Conservation (phyloP, 2,113 vertebrate genomes). For the Lethenteron camtschaticum region DNA sequence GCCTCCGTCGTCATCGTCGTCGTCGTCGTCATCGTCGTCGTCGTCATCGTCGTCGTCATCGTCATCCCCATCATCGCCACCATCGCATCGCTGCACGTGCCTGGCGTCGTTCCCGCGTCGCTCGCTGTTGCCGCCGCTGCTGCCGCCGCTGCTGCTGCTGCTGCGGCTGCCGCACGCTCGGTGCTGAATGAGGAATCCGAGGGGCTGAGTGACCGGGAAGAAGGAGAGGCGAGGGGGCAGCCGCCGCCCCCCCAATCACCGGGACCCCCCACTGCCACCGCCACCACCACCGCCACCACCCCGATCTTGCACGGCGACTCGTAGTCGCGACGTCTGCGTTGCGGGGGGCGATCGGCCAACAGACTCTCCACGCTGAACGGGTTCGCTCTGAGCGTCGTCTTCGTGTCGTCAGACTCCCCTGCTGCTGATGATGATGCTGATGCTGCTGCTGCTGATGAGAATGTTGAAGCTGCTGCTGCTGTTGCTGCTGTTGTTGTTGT, state of each 20-base stretch:
- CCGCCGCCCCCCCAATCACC: conserved; percentile 44
- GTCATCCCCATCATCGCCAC: no score
- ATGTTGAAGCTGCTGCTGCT: not conserved
- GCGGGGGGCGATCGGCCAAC: conserved; percentile 60
- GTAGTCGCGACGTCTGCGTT: conserved; percentile 40
- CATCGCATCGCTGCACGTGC: no score
- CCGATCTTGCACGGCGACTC: conserved; percentile 35
- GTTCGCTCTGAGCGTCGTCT: conserved; percentile 43
- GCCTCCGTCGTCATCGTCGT: no score
- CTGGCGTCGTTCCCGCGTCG: not conserved
- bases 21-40: no score
- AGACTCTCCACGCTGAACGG: conserved; percentile 86
- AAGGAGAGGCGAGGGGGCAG: conserved; percentile 41
- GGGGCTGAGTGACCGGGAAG: conserved; percentile 77
- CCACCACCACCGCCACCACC: not conserved
- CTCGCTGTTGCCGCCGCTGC: not conserved
- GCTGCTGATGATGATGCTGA: no score
- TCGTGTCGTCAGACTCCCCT: conserved; percentile 8
- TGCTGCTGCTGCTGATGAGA: not conserved
- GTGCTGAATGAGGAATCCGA: conserved; percentile 56
- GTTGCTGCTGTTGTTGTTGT: not conserved
- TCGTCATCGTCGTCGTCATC: no score
- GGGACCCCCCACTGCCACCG: no score
- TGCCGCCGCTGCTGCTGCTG: not conserved
- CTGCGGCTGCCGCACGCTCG: not conserved